phyloP scores from a whole-genome alignment of 2,888 invertebrate species.

The Himalopsyche tibetana region DNA sequence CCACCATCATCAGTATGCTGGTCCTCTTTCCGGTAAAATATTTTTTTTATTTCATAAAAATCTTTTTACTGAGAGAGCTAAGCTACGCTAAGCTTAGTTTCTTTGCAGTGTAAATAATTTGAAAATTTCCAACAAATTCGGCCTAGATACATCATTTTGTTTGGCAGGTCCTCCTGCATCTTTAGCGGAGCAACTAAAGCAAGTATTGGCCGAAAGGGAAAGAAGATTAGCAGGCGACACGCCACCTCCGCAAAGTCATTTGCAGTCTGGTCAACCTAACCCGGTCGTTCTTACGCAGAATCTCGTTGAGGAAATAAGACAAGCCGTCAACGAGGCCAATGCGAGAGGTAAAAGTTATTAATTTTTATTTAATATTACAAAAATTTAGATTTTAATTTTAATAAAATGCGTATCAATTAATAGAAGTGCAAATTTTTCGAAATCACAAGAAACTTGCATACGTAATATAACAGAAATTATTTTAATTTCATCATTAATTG shows the following conservation, averaged over 20 bases:
- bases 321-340: slow-evolving; percentile 92
- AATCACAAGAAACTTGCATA: too few species aligned
- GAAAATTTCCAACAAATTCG: too few species aligned
- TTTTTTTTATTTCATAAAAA: background rate
- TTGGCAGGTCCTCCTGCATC: slow-evolving; percentile 83
- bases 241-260: slow-evolving; percentile 70
- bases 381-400: too few species aligned
- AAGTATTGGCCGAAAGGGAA: slow-evolving; percentile 90
- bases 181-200: slow-evolving; percentile 90
- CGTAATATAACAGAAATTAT: too few species aligned
- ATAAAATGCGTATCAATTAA: too few species aligned
- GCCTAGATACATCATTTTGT: background rate
- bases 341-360: slow-evolving; percentile 81
- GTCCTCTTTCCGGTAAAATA: slow-evolving; percentile 59
- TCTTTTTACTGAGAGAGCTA: background rate
- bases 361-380: too few species aligned
- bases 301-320: slow-evolving; percentile 90
- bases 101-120: background rate
- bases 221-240: slow-evolving; percentile 79
- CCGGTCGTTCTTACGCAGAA: slow-evolving; percentile 87
- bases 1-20: slow-evolving; percentile 62
- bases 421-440: too few species aligned
- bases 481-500: too few species aligned
- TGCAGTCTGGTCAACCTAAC: slow-evolving; percentile 71
- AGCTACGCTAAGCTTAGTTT: background rate